phyloP scores from a whole-genome alignment of 2,113 vertebrate genomes.

The Rhynchomys soricoides region DNA sequence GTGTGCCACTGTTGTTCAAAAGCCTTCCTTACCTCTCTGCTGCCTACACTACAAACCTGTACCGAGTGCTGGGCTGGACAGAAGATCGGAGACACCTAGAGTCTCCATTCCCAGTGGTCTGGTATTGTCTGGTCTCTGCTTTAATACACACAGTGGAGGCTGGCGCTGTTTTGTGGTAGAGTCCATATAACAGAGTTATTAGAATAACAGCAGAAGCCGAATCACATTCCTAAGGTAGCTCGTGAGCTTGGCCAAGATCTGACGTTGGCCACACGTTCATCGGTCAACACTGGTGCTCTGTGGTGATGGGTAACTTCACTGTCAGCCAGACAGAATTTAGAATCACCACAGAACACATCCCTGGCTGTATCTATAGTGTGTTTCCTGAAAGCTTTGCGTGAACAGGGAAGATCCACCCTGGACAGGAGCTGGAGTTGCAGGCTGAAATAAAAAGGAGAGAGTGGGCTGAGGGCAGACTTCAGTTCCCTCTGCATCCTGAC shows the following conservation, averaged over 20 bases:
- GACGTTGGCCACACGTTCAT: neutral
- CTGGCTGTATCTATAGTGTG: neutral
- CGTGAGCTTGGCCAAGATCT: neutral
- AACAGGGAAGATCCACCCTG: neutral
- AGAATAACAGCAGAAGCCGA: neutral
- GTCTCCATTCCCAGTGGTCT: accelerated
- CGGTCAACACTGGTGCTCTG: neutral
- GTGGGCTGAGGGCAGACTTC: neutral
- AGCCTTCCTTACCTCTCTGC: neutral
- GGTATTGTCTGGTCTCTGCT: neutral
- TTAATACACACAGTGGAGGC: neutral
- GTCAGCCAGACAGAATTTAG: neutral
- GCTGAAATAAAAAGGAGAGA: no score
- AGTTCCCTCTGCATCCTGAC: neutral
- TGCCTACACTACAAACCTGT: neutral
- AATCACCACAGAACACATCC: neutral
- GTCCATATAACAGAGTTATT: neutral
- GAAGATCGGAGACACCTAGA: neutral
- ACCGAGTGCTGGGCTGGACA: neutral
- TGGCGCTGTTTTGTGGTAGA: neutral
- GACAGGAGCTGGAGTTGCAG: neutral
- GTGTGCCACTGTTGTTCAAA: neutral
- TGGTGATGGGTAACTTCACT: neutral
- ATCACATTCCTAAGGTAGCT: neutral
- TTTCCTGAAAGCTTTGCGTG: no score